phyloP scores from a whole-genome alignment of 1,140 invertebrate genomes.

The Sycophaga agraensis region DNA sequence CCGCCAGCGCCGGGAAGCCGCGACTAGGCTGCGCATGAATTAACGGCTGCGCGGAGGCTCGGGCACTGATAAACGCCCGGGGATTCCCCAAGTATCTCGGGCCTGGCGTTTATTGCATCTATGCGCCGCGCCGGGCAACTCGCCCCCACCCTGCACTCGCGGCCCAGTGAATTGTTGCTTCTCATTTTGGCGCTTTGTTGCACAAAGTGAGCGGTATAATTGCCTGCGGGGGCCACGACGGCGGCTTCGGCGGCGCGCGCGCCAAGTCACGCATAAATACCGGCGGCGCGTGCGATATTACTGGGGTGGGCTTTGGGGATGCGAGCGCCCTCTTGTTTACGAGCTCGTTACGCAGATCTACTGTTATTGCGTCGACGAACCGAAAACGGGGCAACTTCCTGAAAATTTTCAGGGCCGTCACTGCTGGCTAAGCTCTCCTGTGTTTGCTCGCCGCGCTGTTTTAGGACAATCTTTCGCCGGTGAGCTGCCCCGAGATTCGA shows the following conservation, averaged over 20 bases:
- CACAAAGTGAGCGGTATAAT: slow-evolving; percentile 45
- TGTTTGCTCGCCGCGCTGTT: no score
- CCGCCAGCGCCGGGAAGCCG: no score
- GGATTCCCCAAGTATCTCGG: slow-evolving; percentile 13
- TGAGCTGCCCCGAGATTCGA: no score
- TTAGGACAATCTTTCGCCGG: no score
- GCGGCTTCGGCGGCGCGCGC: neutral
- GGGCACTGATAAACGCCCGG: slow-evolving; percentile 13
- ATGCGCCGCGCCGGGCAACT: neutral
- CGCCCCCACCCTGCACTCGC: neutral
- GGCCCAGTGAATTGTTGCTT: slow-evolving; percentile 22
- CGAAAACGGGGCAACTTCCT: slow-evolving; percentile 33
- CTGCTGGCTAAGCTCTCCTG: no score
- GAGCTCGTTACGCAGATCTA: slow-evolving; percentile 57
- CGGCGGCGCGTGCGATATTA: no score
- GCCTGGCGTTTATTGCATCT: slow-evolving; percentile 25
- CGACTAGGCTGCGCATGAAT: no score
- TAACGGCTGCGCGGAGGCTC: neutral
- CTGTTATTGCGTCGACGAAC: slow-evolving; percentile 53
- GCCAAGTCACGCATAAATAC: slow-evolving; percentile 27
- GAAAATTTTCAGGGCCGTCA: slow-evolving; percentile 11
- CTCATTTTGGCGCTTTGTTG: slow-evolving; percentile 20
- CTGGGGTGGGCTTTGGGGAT: neutral
- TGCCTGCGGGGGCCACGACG: slow-evolving; percentile 37
- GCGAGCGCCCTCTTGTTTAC: slow-evolving; percentile 49